These are phyloP conservation scores for Schrankia costaestrigalis DNA, from an alignment of 2,888 invertebrate genomes.

Conservation along the genomic window DNA sequence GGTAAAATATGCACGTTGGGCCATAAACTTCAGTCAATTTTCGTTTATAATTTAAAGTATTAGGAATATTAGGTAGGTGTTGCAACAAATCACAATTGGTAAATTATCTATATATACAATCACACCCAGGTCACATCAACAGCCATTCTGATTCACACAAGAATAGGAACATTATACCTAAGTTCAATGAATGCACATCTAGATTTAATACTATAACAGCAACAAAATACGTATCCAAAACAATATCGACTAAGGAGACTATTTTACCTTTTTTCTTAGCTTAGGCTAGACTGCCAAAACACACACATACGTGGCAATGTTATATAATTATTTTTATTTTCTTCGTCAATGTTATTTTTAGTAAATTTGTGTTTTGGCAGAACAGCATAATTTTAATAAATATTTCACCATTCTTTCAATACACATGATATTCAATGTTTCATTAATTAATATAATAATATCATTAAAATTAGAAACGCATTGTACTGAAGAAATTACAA, in stretches of 20 bases:
- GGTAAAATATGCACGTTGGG: slow-evolving; percentile 21
- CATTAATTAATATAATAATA: too few relatives aligned
- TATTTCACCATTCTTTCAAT: slow-evolving; percentile 57
- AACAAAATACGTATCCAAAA: slow-evolving; percentile 38
- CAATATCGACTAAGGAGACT: slow-evolving; percentile 45
- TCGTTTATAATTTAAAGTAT: slow-evolving; percentile 3
- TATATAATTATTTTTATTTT: slow-evolving; percentile 24
- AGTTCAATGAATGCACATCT: slow-evolving; percentile 56
- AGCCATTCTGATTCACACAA: slow-evolving; percentile 52
- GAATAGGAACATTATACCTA: slow-evolving; percentile 47
- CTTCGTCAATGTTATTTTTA: slow-evolving; percentile 25
- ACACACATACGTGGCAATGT: slow-evolving; percentile 49
- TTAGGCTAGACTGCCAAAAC: slow-evolving; percentile 76
- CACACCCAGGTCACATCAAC: slow-evolving; percentile 80
- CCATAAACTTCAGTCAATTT: slow-evolving; percentile 15
- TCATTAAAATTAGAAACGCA: too few relatives aligned
- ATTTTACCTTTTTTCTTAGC: slow-evolving; percentile 70
- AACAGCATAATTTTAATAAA: slow-evolving; percentile 62
- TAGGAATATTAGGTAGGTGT: slow-evolving; percentile 31
- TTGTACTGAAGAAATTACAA: too few relatives aligned
- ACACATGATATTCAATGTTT: not conserved
- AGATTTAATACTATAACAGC: slow-evolving; percentile 44
- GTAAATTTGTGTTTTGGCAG: slow-evolving; percentile 72
- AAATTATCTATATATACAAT: slow-evolving; percentile 56
- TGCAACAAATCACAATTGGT: slow-evolving; percentile 64